Evolutionary conservation across 2,113 vertebrate genomes (phyloP), one percentile per base, ranked within the genome.

Genomic region (Mandrillus leucophaeus): DNA sequence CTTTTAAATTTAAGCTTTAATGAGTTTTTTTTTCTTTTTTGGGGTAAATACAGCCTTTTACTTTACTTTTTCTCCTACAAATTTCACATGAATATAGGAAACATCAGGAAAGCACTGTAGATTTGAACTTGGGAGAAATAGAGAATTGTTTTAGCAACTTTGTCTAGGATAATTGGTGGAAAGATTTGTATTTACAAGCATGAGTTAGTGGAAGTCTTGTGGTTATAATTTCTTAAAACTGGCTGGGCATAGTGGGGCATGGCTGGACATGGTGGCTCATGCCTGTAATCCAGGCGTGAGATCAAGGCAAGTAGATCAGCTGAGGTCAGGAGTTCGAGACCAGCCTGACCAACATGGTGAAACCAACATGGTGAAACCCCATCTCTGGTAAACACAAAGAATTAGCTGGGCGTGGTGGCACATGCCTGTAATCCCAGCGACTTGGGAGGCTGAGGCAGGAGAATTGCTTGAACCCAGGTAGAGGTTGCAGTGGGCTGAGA

Each of bases 161-260:
- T 86, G 5, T 70, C 57, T 59, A 75, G 72, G 70, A 9, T 83
- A 83, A 86, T 35, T 94, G 38, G 10, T 95, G 25, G 80, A 95
- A 64, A 97, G 48, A 70, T 86, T 92, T 76, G 11, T 38, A 92
- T 76, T 81, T 94, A 45, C 22, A 86, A 57, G 43, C 86, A 0
- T 88, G 12, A 61, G 5, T 32, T 90, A 75, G 45, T 72, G 38
- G 61, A 86, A 68, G 55, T 5, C 48, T 55, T 91, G n/a, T 45
- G 9, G 45, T 95, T 88, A 73, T 38, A 52, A 22, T 93, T 86
- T 73, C 80, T 94, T 95, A 57, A 88, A 95, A 83, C 6, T 83
- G 43, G 61, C 61, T 30, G 61, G 61, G 61, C 61, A 13, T 32
- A 27, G 61, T 64, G 48, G 48, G 48, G 12, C 48, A 50, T 83